Evolutionary conservation across 2,113 vertebrate species (phyloP), one percentile per base, ranked within the genome.

Genomic region (Zapornia atra): DNA sequence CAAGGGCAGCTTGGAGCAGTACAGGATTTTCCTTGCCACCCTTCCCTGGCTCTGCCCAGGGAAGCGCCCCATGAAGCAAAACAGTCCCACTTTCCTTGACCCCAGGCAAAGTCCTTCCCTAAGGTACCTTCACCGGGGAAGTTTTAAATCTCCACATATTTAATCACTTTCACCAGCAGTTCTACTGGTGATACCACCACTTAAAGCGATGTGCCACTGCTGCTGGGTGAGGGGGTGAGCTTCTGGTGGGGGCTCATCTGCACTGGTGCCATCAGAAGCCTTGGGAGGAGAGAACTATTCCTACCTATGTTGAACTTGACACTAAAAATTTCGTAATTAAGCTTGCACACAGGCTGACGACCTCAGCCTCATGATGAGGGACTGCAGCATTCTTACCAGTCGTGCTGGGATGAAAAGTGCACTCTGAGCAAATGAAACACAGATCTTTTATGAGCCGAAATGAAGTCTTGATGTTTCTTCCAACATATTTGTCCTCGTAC

Each of bases 71-170:
- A 2, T 53, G 25, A 22, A 38, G 31, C 24, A 51, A 36, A 81
- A 24, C 22, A 33, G 10, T 44, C 80, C 31, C 1, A 0, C 14
- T 65, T 4, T 36, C 20, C 4, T 31, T 2, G 0, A 5, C 7
- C 8, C 12, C 21, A 33, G 15, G 10, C 13, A 70, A 69, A 66
- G 17, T 25, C 40, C 7, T 66, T 42, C 22, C 13, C 10, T 51
- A 25, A 28, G 2, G 3, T 38, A 56, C 17, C n/a, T 65, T 70
- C 13, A 13, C 20, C 10, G 21, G 11, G 16, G 87, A 88, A 80
- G 60, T 22, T 15, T 64, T 66, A 36, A 12, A 59, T 33, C 44
- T 56, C 24, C 17, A 40, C 15, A 15, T 50, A 24, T 28, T 71
- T 61, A 12, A 19, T 12, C 18, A 34, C 11, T 46, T 70, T 44